Evolutionary conservation across 2,113 vertebrate genomes (phyloP).

Genomic region (Colaptes auratus): DNA sequence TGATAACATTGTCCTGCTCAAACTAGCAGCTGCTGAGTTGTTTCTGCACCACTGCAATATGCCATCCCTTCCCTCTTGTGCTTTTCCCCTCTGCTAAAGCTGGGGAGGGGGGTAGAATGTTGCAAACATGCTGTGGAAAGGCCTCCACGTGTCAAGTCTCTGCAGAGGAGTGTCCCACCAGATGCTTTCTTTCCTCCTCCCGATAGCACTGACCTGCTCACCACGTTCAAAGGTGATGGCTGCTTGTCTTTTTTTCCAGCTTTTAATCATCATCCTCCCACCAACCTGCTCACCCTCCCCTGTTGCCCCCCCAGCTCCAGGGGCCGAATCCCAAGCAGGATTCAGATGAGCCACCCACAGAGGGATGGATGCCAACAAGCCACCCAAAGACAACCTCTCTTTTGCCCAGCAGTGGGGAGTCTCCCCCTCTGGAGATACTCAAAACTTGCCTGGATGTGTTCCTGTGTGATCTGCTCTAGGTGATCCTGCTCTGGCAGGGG

Average conservation of each 20-base stretch:
- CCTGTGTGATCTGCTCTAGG: too few relatives aligned
- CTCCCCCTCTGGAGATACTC: too few relatives aligned
- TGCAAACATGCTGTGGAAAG: not conserved
- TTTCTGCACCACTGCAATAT: not conserved
- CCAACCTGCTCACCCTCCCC: not conserved
- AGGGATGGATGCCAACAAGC: not conserved
- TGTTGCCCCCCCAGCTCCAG: not conserved
- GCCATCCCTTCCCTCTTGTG: not conserved
- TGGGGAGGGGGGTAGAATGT: not conserved
- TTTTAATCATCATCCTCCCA: fast-evolving
- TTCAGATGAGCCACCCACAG: not conserved
- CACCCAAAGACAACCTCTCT: fast-evolving
- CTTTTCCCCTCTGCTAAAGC: not conserved
- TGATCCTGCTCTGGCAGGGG: too few relatives aligned
- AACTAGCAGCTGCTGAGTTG: not conserved
- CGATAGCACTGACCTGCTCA: not conserved
- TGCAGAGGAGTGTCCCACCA: not conserved
- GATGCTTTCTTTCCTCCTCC: not conserved
- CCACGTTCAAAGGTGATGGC: not conserved
- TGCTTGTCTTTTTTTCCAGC: not conserved
- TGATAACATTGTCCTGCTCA: not conserved
- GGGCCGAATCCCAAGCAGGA: not conserved
- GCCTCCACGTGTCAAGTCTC: not conserved
- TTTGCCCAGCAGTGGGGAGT: fast-evolving
- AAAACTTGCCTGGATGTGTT: too few relatives aligned